phyloP scores from a whole-genome alignment of 2,888 invertebrate species.

The Trilocha varians region DNA sequence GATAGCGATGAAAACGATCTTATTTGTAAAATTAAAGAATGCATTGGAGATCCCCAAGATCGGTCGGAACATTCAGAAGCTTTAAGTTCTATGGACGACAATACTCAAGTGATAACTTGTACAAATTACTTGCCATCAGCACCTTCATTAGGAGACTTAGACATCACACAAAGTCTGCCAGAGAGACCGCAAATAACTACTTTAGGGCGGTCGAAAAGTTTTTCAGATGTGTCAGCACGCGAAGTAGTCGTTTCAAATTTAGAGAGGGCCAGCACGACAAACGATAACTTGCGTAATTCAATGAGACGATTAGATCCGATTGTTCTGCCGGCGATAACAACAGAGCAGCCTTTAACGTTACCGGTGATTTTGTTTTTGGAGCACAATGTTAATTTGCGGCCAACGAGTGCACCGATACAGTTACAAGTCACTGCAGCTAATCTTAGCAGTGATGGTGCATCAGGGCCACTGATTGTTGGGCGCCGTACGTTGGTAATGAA shows the following conservation, averaged over 20 bases:
- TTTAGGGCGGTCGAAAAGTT: conserved; percentile 57
- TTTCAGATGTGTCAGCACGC: conserved; percentile 45
- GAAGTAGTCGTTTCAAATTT: conserved; percentile 33
- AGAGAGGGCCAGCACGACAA: conserved; percentile 43
- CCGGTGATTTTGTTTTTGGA: conserved; percentile 65
- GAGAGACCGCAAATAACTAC: conserved; percentile 28
- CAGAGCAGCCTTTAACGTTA: conserved; percentile 50
- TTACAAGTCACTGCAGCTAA: conserved; percentile 63
- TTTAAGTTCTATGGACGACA: conserved; percentile 50
- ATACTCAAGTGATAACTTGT: conserved; percentile 50
- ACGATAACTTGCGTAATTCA: conserved; percentile 53
- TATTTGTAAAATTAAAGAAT: conserved; percentile 59
- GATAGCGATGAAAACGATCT: conserved; percentile 65
- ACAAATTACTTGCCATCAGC: conserved; percentile 27
- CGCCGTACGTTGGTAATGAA: conserved; percentile 60
- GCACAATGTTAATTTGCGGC: conserved; percentile 59
- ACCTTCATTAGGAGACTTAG: conserved; percentile 29
- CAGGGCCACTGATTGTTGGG: conserved; percentile 59
- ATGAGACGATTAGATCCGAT: conserved; percentile 65
- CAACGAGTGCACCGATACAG: conserved; percentile 63
- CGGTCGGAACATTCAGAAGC: conserved; percentile 34
- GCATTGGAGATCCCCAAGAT: conserved; percentile 37
- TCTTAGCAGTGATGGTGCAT: conserved; percentile 51
- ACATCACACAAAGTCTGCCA: conserved; percentile 26
- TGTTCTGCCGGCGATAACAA: conserved; percentile 49